A percentile compares a stretch with the other conserved stretches of the same genome.
These are phyloP conservation scores for Hipparchia sbordonii DNA, from an alignment of 2,888 invertebrate genomes.

Conservation along the genomic window DNA sequence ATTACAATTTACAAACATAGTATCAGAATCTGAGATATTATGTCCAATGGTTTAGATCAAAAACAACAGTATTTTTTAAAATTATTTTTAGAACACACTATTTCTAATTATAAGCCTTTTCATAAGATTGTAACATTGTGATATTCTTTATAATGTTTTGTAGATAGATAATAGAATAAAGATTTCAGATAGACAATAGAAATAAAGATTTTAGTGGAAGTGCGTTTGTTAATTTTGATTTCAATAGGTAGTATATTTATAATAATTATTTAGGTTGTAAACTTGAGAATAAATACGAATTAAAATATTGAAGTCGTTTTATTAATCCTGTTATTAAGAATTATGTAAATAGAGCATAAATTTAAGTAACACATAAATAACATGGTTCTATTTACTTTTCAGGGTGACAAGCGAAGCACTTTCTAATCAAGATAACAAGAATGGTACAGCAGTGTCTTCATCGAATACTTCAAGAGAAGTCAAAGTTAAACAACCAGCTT, in stretches of 20 bases:
- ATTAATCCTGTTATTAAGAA: not conserved
- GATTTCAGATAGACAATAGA: not conserved
- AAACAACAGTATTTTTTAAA: not conserved
- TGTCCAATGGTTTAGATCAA: no score
- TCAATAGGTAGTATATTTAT: not conserved
- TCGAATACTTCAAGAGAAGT: conserved; percentile 64
- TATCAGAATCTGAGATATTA: no score
- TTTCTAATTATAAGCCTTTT: not conserved
- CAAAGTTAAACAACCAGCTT: conserved; percentile 67
- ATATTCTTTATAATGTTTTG: conserved; percentile 5
- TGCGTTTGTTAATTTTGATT: not conserved
- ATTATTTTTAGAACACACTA: not conserved
- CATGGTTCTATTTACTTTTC: conserved; percentile 26
- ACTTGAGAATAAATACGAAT: not conserved
- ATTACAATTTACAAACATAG: no score
- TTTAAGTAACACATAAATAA: not conserved
- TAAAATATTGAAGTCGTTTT: not conserved
- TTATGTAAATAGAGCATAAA: conserved; percentile 22
- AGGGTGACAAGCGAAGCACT: conserved; percentile 26
- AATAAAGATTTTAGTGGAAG: not conserved
- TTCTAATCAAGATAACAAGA: conserved; percentile 13
- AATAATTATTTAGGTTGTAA: not conserved
- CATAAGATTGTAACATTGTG: conserved; percentile 5
- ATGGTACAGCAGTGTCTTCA: not conserved
- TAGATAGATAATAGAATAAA: not conserved